phyloP scores from a whole-genome alignment of 64 coral and sea anemone species.

The Platygyra sinensis region DNA sequence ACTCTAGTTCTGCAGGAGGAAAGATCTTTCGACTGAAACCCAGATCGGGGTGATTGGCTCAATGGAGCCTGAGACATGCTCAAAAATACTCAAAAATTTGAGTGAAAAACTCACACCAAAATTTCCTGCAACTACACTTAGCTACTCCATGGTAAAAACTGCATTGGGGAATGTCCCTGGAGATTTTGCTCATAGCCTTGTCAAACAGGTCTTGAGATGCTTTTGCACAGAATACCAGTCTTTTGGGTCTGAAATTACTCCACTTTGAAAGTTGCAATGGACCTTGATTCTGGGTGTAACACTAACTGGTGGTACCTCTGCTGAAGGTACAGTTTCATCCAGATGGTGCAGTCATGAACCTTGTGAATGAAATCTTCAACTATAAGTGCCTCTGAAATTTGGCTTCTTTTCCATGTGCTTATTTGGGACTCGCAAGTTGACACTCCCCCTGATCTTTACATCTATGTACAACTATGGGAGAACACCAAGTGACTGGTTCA shows the following conservation, averaged over 20 bases:
- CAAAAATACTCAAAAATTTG: too few species aligned
- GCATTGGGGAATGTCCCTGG: slow-evolving; percentile 45
- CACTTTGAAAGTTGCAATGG: slow-evolving; percentile 42
- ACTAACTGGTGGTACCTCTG: slow-evolving; percentile 53
- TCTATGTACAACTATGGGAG: slow-evolving; percentile 10
- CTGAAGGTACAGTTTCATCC: slow-evolving; percentile 40
- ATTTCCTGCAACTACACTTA: too few species aligned
- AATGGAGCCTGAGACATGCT: too few species aligned
- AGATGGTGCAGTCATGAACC: slow-evolving; percentile 44
- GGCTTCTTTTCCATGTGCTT: slow-evolving; percentile 12
- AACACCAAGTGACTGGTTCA: slow-evolving; percentile 51
- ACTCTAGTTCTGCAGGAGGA: too few species aligned
- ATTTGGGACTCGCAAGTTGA: slow-evolving; percentile 22
- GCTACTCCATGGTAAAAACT: too few species aligned
- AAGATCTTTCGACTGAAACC: too few species aligned
- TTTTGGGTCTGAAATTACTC: slow-evolving; percentile 29
- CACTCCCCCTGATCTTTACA: slow-evolving; percentile 14
- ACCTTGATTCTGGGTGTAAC: slow-evolving; percentile 31
- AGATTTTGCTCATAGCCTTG: slow-evolving; percentile 11
- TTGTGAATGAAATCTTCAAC: slow-evolving; percentile 52
- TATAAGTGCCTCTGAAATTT: slow-evolving; percentile 19
- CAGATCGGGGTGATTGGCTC: too few species aligned
- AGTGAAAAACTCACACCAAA: too few species aligned
- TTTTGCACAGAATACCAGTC: background rate
- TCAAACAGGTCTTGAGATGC: slow-evolving; percentile 47